phyloP scores from a whole-genome alignment of 2,888 invertebrate species.

The Junonia oenone region DNA sequence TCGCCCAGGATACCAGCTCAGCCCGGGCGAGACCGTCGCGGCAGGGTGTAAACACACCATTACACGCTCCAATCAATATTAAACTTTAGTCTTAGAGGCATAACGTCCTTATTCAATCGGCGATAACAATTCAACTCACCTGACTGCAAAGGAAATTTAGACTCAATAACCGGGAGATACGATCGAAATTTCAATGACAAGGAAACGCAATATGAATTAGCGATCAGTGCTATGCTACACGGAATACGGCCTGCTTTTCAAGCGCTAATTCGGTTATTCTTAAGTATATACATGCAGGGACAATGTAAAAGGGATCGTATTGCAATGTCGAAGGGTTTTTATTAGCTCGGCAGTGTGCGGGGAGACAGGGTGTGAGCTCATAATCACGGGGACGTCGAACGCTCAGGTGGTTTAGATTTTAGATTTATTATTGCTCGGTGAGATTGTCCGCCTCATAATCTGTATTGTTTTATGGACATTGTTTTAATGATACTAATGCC shows the following conservation, averaged over 20 bases:
- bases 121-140: background rate
- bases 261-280: constrained; percentile 69
- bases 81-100: constrained; percentile 29
- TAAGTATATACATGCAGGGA: constrained; percentile 31
- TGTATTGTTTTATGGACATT: constrained; percentile 34
- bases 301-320: constrained; percentile 36
- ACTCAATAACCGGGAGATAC: constrained; percentile 19
- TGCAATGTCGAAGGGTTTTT: background rate
- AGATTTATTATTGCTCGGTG: constrained; percentile 69
- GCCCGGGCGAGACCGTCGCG: constrained; percentile 52
- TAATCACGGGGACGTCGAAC: constrained; percentile 69
- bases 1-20: constrained; percentile 68
- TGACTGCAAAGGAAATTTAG: constrained; percentile 13
- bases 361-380: constrained; percentile 47
- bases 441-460: constrained; percentile 60
- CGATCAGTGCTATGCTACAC: constrained; percentile 48
- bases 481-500: constrained; percentile 21
- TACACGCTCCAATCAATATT: constrained; percentile 34
- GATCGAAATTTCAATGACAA: constrained; percentile 26
- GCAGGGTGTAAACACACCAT: constrained; percentile 52
- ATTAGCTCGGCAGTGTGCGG: constrained; percentile 3
- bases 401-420: constrained; percentile 74
- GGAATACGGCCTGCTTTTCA: constrained; percentile 68
- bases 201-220: constrained; percentile 45
- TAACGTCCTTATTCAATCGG: constrained; percentile 15